phyloP scores from a whole-genome alignment of 1,140 invertebrate species.

The Temnothorax longispinosus region DNA sequence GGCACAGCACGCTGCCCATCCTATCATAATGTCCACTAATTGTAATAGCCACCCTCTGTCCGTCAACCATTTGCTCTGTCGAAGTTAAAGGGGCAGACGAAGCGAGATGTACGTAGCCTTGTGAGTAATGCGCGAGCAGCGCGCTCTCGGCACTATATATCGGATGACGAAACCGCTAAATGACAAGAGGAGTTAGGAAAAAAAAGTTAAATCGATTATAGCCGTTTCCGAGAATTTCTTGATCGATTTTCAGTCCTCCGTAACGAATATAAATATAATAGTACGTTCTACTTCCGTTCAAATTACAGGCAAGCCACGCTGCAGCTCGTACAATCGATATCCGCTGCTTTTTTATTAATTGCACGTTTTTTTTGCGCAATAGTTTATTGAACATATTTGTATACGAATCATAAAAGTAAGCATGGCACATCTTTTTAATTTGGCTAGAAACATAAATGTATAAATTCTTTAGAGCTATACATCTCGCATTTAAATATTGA shows the following conservation, averaged over 20 bases:
- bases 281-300: background rate
- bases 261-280: background rate
- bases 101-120: constrained; percentile 18
- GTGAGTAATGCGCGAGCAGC: background rate
- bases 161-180: background rate
- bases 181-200: background rate
- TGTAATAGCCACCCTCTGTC: constrained; percentile 73
- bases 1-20: constrained; percentile 35
- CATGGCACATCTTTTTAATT: background rate
- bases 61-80: constrained; percentile 34
- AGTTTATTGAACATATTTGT: background rate
- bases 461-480: background rate
- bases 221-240: background rate
- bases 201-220: background rate
- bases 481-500: background rate
- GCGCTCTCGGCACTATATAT: background rate
- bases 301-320: constrained; percentile 47
- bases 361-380: background rate
- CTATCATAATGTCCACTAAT: constrained; percentile 74
- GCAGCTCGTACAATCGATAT: constrained; percentile 42
- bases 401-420: background rate
- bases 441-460: background rate
- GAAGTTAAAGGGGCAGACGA: constrained; percentile 58
- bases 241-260: background rate
- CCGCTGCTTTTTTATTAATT: constrained; percentile 1